phyloP scores from a whole-genome alignment of 2,888 invertebrate genomes.

The Oconnorella tubifera region DNA sequence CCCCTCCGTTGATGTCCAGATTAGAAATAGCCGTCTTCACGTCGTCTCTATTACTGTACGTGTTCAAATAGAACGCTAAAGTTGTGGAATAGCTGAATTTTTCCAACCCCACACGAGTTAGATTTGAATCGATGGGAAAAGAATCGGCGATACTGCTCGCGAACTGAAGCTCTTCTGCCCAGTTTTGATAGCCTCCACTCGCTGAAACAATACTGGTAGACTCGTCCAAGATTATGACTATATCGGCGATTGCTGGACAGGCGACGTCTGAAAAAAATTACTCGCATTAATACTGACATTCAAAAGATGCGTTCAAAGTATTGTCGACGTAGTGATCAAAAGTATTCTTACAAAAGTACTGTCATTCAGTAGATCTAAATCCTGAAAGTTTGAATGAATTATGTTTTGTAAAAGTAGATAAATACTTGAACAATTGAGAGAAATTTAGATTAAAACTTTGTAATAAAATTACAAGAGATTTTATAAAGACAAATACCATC shows the following conservation, averaged over 20 bases:
- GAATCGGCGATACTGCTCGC: constrained; percentile 13
- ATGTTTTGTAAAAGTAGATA: too few relatives aligned
- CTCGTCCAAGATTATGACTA: constrained; percentile 27
- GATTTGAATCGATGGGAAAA: constrained; percentile 15
- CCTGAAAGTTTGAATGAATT: too few relatives aligned
- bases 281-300: not conserved
- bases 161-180: constrained; percentile 20
- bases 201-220: constrained; percentile 22
- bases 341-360: too few relatives aligned
- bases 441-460: too few relatives aligned
- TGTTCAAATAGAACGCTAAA: constrained; percentile 1
- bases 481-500: too few relatives aligned
- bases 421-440: too few relatives aligned
- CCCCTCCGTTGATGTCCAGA: constrained; percentile 12
- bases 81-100: constrained; percentile 10
- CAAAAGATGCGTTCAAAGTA: too few relatives aligned
- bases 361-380: too few relatives aligned
- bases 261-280: constrained; percentile 20
- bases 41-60: not conserved
- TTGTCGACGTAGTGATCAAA: too few relatives aligned
- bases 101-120: constrained; percentile 11
- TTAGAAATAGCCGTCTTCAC: constrained; percentile 5
- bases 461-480: too few relatives aligned
- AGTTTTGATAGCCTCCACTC: constrained; percentile 12
- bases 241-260: constrained; percentile 23